Base-by-base conservation (phyloP, 1,140 invertebrate species). In the Daktulosphaira vitifoliae region DNA sequence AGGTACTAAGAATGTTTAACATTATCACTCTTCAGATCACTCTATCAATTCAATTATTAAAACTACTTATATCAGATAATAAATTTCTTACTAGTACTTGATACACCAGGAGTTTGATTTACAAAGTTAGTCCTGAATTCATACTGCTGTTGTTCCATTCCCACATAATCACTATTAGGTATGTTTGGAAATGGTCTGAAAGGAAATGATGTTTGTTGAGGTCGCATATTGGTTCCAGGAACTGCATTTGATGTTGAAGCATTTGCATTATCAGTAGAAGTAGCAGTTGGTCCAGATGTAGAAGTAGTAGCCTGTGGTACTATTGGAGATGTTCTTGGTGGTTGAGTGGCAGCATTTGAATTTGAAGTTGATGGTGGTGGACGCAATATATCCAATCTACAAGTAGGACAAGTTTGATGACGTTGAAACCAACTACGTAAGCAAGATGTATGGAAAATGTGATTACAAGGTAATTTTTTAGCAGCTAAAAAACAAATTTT, bases 371-470 rank as follows among this genome's bases (percentile, higher is more conserved):
- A 16, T 42, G 37, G 18, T n/a, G 76, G 2, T 85, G 80, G 18
- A 83, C 89, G 82, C 67, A 98, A 77, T 71, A 99, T 94, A 78
- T 99, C 97, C 49, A 98, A 82, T 18, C 97, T 83, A 77, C 97
- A 99, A 1, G 96, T 99, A 5, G 97, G 97, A 77, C 97, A 99
- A 1, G 96, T 99, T 78, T 99, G 97, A 76, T 99, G 97, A 11
- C 96, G 82, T 79, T 99, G 97, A 77, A 99, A 99, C 96, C 96
- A 99, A 4, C 94, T 94, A 8, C 96, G 83, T n/a, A 99, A 79
- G 76, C 97, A 99, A 29, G 89, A 88, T 22, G 94, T 91, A 76
- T 99, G 97, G 79, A 99, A 99, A 71, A 99, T 98, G 75, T 99
- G 97, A 77, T 96, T 96, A 78, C 97, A 99, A 0, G 97, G 96